phyloP scores from a whole-genome alignment of 1,140 invertebrate genomes.

The Sminthurides bifidus region DNA sequence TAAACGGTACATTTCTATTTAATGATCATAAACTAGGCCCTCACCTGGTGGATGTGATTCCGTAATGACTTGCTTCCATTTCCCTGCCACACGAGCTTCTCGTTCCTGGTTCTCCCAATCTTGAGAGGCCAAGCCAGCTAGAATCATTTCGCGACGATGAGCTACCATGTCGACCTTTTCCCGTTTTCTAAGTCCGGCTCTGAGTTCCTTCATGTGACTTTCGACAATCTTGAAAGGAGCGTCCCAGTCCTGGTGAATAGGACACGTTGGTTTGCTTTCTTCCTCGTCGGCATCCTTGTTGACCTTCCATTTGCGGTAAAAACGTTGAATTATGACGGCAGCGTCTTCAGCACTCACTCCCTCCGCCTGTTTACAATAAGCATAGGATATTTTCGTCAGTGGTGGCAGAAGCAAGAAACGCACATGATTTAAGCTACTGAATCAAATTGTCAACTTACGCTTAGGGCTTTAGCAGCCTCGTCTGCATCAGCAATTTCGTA shows the following conservation, averaged over 20 bases:
- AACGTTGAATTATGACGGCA: conserved; percentile 35
- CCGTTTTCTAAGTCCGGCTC: conserved; percentile 12
- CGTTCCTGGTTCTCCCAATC: conserved; percentile 32
- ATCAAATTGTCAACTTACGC: conserved; percentile 33
- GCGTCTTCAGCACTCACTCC: conserved; percentile 42
- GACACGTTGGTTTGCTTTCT: conserved; percentile 36
- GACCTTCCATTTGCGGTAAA: conserved; percentile 33
- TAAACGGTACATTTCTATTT: too few relatives aligned
- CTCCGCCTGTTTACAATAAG: conserved; percentile 32
- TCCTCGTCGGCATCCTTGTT: conserved; percentile 12
- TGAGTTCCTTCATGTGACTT: conserved; percentile 12
- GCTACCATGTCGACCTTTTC: conserved; percentile 30
- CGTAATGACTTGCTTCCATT: conserved; percentile 32
- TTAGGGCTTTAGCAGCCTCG: conserved; percentile 33
- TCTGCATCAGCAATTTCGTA: conserved; percentile 38
- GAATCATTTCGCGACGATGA: conserved; percentile 25
- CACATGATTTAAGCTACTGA: too few relatives aligned
- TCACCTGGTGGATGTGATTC: too few relatives aligned
- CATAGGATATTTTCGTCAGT: neutral
- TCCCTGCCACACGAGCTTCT: conserved; percentile 27
- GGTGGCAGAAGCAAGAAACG: neutral
- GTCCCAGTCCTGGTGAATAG: conserved; percentile 37
- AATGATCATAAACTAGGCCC: too few relatives aligned
- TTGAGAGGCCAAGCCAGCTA: conserved; percentile 32
- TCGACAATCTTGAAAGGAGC: conserved; percentile 13